Conservation (phyloP, 2,797 vertebrate genomes). For the Fundulus diaphanus region DNA sequence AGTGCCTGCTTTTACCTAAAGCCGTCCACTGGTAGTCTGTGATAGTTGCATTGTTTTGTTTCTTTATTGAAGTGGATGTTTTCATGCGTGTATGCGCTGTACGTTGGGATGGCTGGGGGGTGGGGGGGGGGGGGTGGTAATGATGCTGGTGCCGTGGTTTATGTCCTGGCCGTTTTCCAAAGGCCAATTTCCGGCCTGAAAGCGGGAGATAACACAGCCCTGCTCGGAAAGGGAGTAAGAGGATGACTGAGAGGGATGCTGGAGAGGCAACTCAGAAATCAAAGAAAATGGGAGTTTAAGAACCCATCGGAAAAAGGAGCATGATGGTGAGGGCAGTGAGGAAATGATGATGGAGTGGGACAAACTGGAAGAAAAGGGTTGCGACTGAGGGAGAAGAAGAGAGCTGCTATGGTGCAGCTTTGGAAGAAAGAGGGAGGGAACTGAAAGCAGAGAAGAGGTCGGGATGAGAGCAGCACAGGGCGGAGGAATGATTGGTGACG, state of each 20-base stretch:
- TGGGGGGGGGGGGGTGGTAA: not conserved
- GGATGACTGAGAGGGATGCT: slow-evolving; percentile 33
- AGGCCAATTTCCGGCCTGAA: slow-evolving; percentile 59
- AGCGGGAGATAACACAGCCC: slow-evolving; percentile 55
- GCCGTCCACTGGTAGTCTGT: no score
- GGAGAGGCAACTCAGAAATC: slow-evolving; percentile 16
- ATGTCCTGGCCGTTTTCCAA: slow-evolving; percentile 45
- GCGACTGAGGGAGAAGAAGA: not conserved
- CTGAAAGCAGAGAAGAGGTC: slow-evolving; percentile 24
- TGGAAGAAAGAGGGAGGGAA: slow-evolving; percentile 15
- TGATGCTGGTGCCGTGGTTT: not conserved
- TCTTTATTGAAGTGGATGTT: slow-evolving; percentile 27
- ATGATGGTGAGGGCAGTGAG: slow-evolving; percentile 22
- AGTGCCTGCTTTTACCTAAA: no score
- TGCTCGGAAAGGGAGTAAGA: slow-evolving; percentile 43
- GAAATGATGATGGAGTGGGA: not conserved
- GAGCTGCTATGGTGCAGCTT: not conserved
- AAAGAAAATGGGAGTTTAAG: slow-evolving; percentile 45
- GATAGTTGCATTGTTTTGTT: slow-evolving; percentile 18
- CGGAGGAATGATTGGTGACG: slow-evolving; percentile 22
- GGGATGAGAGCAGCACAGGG: slow-evolving; percentile 26
- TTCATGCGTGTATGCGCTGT: not conserved
- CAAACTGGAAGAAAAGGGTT: not conserved
- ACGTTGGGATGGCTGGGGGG: not conserved
- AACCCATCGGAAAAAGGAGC: slow-evolving; percentile 33